A percentile compares a stretch with the other conserved stretches of the same genome.
phyloP scores from a whole-genome alignment of 2,888 invertebrate genomes.

The Lepidocyrtoides sp. region DNA sequence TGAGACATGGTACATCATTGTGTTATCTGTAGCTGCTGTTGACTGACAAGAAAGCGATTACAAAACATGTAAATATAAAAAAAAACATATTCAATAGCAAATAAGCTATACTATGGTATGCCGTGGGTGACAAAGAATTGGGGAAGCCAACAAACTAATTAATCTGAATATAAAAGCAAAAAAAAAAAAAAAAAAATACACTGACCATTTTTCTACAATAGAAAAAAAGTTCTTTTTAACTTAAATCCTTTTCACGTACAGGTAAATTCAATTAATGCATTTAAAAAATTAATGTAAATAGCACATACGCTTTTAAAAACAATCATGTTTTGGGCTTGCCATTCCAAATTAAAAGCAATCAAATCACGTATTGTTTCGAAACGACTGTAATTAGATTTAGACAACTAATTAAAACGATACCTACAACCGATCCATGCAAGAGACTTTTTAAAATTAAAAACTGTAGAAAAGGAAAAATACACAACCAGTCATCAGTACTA shows the following conservation, averaged over 20 bases:
- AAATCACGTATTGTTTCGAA: constrained; percentile 40
- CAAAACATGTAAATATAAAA: constrained; percentile 63
- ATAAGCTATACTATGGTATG: background rate
- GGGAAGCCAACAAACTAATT: constrained; percentile 65
- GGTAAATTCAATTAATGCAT: background rate
- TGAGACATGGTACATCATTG: constrained; percentile 39
- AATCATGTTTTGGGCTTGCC: background rate
- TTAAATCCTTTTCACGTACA: too few relatives aligned
- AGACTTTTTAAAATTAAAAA: background rate
- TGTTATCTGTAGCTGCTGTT: background rate
- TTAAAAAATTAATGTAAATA: background rate
- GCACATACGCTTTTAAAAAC: background rate
- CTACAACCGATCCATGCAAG: background rate
- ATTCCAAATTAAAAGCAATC: constrained; percentile 9
- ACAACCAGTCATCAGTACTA: background rate
- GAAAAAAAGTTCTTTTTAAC: background rate
- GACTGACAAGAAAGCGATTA: constrained; percentile 43
- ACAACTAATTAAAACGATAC: constrained; percentile 42
- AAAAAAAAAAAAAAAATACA: background rate
- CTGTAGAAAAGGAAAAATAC: background rate
- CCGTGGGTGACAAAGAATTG: constrained; percentile 38
- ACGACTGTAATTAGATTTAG: constrained; percentile 15
- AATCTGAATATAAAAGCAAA: background rate
- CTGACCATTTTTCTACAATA: background rate
- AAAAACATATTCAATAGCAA: too few relatives aligned